phyloP scores from a whole-genome alignment of 1,140 invertebrate species.

The Drosophila pallidifrons region DNA sequence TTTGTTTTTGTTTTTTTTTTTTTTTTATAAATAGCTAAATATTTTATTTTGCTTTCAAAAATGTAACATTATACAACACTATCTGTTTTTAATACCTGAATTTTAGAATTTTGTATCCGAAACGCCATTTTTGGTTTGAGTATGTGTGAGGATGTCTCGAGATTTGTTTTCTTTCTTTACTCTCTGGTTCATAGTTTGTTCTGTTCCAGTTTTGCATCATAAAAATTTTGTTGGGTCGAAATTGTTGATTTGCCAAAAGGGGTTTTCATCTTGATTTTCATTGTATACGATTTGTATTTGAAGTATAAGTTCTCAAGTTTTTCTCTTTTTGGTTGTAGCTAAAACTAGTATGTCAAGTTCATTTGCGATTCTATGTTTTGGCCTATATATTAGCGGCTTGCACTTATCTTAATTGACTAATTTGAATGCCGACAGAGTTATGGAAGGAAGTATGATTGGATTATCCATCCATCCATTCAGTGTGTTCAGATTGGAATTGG shows the following conservation, averaged over 20 bases:
- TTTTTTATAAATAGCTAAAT: conserved; percentile 77
- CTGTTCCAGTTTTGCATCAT: conserved; percentile 33
- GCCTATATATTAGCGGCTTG: conserved; percentile 38
- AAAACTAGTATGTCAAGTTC: conserved; percentile 31
- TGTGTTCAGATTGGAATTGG: conserved; percentile 2
- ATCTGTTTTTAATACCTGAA: conserved; percentile 83
- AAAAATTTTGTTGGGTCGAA: conserved; percentile 61
- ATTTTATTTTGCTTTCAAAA: conserved; percentile 65
- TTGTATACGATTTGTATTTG: conserved; percentile 49
- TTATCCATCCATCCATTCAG: conserved; percentile 11
- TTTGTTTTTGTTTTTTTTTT: conserved; percentile 44
- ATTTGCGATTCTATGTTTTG: not conserved
- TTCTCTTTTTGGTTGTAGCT: conserved; percentile 28
- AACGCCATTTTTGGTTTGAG: conserved; percentile 76
- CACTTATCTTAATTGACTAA: conserved; percentile 72
- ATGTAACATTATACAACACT: conserved; percentile 83
- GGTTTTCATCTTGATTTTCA: conserved; percentile 33
- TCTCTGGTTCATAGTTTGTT: conserved; percentile 26
- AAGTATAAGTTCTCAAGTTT: conserved; percentile 39
- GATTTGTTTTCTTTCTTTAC: conserved; percentile 44
- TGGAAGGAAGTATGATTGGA: conserved; percentile 39
- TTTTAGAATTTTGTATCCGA: conserved; percentile 85
- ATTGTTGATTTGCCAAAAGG: conserved; percentile 65
- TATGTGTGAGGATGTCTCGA: conserved; percentile 28
- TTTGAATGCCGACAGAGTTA: conserved; percentile 50